Conservation (phyloP, 2,888 invertebrate species). For the Blomia tropicalis region DNA sequence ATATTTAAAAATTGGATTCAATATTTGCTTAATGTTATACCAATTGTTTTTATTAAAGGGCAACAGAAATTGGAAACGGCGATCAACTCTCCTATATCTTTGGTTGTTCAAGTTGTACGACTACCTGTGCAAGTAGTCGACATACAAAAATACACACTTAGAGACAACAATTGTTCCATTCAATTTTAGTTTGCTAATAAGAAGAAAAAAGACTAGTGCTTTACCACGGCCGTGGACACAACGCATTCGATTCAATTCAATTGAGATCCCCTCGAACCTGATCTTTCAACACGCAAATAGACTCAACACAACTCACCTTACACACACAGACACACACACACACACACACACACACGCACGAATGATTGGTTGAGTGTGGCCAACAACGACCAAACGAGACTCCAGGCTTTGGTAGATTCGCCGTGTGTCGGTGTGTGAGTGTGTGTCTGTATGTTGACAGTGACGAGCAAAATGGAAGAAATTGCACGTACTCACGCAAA, state of each 20-base stretch:
- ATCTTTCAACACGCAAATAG: slow-evolving; percentile 1
- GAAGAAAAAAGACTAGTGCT: too few species aligned
- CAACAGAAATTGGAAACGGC: too few species aligned
- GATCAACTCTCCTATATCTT: too few species aligned
- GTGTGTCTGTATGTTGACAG: too few species aligned
- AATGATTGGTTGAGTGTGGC: slow-evolving; percentile 14
- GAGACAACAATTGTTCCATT: background rate
- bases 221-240: background rate
- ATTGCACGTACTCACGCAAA: slow-evolving; percentile 15
- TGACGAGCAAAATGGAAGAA: slow-evolving; percentile 13
- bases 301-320: too few species aligned
- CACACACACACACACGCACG: slow-evolving; percentile 1
- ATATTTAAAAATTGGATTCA: slow-evolving; percentile 12
- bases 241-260: background rate
- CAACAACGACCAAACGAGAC: background rate
- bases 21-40: too few species aligned
- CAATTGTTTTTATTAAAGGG: too few species aligned
- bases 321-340: too few species aligned
- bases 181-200: background rate
- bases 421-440: slow-evolving; percentile 1
- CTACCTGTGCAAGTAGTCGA: background rate
- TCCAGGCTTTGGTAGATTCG: background rate
- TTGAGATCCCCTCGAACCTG: background rate
- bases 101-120: too few species aligned
- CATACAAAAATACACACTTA: background rate